phyloP scores from a whole-genome alignment of 2,888 invertebrate genomes.

The Netelia virgata region DNA sequence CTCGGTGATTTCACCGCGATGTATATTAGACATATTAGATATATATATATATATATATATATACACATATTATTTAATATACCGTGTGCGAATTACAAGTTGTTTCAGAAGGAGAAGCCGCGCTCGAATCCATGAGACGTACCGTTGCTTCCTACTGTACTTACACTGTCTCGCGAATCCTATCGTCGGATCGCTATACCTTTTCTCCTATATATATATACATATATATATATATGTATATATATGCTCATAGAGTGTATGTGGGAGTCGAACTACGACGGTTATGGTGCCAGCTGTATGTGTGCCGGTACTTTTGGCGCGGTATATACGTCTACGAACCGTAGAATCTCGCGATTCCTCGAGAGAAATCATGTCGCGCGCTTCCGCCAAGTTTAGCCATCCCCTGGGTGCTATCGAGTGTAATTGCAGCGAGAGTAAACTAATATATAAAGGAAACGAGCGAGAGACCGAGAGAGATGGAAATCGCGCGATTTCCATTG shows the following conservation, averaged over 20 bases:
- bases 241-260: constrained; percentile 12
- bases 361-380: constrained; percentile 77
- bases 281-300: not conserved
- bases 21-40: constrained; percentile 16
- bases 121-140: constrained; percentile 56
- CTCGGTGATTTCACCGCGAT: constrained; percentile 54
- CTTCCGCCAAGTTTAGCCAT: constrained; percentile 74
- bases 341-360: constrained; percentile 73
- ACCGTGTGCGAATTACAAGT: constrained; percentile 68
- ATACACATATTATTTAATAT: not conserved
- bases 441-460: constrained; percentile 71
- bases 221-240: constrained; percentile 13
- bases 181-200: constrained; percentile 27
- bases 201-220: constrained; percentile 4
- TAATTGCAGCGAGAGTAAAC: constrained; percentile 77
- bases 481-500: constrained; percentile 39
- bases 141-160: constrained; percentile 40
- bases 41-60: constrained; percentile 16
- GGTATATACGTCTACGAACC: constrained; percentile 22
- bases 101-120: constrained; percentile 67
- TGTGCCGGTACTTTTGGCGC: constrained; percentile 10
- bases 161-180: constrained; percentile 40
- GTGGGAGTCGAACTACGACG: constrained; percentile 27
- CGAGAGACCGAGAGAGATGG: constrained; percentile 57
- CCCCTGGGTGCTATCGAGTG: constrained; percentile 76